Evolutionary conservation across 2,113 vertebrate species (phyloP).

Genomic region (Corythornis vintsioides): DNA sequence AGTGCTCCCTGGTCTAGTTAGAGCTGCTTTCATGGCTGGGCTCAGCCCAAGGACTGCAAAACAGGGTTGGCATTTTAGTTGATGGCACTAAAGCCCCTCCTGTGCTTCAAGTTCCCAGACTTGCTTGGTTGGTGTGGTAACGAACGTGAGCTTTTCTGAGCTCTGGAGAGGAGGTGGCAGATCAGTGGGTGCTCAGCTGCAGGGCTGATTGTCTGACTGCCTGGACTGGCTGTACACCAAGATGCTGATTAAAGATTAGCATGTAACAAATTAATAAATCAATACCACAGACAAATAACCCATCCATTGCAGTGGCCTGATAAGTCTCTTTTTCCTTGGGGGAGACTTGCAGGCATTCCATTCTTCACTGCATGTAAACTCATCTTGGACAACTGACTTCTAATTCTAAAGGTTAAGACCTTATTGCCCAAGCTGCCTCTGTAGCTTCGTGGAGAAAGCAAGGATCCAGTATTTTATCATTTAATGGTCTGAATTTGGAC

Average conservation of each 20-base stretch:
- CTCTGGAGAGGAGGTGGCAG: background rate
- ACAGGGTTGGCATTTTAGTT: background rate
- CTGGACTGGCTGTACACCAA: background rate
- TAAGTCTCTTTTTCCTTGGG: background rate
- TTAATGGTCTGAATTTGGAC: background rate
- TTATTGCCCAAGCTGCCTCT: background rate
- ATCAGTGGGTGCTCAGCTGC: background rate
- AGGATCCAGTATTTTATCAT: background rate
- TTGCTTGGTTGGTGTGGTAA: background rate
- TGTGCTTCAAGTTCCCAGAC: background rate
- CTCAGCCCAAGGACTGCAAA: background rate
- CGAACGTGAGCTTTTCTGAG: background rate
- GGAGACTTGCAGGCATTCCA: background rate
- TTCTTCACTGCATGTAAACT: background rate
- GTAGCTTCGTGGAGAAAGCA: background rate
- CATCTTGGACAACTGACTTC: background rate
- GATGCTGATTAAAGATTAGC: background rate
- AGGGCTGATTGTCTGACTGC: background rate
- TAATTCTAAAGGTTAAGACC: background rate
- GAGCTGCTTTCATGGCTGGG: background rate
- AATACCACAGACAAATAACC: background rate
- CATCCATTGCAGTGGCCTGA: background rate
- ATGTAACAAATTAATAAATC: conserved; percentile 9
- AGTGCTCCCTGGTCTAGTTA: background rate
- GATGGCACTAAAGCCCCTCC: background rate